Evolutionary conservation across 2,797 vertebrate genomes (phyloP), one percentile per base, ranked within the genome.

Genomic region (Cyclura pinguis): DNA sequence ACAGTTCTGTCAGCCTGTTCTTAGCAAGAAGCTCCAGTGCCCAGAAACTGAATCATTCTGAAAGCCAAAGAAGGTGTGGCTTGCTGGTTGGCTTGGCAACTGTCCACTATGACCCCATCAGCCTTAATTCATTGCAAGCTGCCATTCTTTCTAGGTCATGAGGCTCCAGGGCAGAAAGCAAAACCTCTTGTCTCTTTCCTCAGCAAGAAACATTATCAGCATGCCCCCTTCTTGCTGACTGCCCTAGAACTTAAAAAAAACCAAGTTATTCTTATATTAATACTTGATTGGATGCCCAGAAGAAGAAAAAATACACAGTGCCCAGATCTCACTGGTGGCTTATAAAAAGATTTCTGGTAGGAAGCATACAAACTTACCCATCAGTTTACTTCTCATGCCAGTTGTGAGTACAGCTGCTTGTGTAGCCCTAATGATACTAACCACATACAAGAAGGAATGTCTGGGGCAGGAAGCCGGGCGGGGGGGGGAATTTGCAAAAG

Each of bases 61-160:
- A 62, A 86, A 77, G 80, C 57, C 7, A 38, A 35, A 10, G 24
- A 29, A 67, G 24, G 64, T 27, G 4, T 35, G 57, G 55, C 7
- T 50, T 50, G 64, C 64, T 67, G 7, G 64, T 76, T 38, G 42
- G 5, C 18, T 76, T 38, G 2, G 73, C 16, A 18, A 76, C 18
- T n/a, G 35, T 67, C 42, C 76, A 67, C 24, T 82, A 16, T 24
- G 50, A 27, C 55, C 32, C n/a, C 50, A 74, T 74, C 32, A 38
- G 47, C 50, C 69, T 85, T 24, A 57, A 88, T 22, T n/a, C 29
- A 80, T 3, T 67, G 47, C 78, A 88, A 73, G 24, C 12, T n/a
- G 24, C 29, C 52, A 74, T 73, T 82, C 67, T 73, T 88, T 88
- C 80, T 57, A 88, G 80, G 52, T 82, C 80, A 73, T 74, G 52